Evolutionary conservation across 2,797 vertebrate species (phyloP).

Genomic region (Onychomys torridus): DNA sequence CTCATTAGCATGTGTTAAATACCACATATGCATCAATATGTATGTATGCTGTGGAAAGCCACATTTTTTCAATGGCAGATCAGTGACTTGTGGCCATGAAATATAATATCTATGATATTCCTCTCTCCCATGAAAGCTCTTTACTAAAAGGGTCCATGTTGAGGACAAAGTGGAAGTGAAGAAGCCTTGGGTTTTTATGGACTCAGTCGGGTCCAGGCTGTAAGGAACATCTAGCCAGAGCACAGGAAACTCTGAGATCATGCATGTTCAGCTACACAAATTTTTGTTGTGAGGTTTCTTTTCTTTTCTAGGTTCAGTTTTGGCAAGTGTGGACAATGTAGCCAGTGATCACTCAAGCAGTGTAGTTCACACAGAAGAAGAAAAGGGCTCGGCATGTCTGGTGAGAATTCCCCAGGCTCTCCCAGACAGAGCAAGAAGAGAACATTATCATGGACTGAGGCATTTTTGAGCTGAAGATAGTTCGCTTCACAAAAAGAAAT

Average conservation of each 20-base stretch:
- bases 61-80: background rate
- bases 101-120: background rate
- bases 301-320: background rate
- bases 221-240: background rate
- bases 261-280: background rate
- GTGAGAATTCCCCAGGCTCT: background rate
- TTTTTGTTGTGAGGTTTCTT: background rate
- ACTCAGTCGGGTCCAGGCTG: background rate
- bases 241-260: background rate
- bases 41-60: background rate
- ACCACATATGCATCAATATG: background rate
- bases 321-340: background rate
- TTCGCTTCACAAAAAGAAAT: background rate
- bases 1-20: slow-evolving; percentile 30
- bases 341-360: background rate
- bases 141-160: background rate
- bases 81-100: background rate
- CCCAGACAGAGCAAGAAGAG: background rate
- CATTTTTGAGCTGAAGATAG: background rate
- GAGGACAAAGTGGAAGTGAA: background rate
- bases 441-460: background rate
- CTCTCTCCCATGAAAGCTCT: background rate
- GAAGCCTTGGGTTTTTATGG: background rate
- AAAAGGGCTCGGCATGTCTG: background rate
- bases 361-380: background rate